These are phyloP conservation scores for Xiphorhynchus elegans DNA, from an alignment of 2,113 vertebrate genomes.

Conservation along the genomic window DNA sequence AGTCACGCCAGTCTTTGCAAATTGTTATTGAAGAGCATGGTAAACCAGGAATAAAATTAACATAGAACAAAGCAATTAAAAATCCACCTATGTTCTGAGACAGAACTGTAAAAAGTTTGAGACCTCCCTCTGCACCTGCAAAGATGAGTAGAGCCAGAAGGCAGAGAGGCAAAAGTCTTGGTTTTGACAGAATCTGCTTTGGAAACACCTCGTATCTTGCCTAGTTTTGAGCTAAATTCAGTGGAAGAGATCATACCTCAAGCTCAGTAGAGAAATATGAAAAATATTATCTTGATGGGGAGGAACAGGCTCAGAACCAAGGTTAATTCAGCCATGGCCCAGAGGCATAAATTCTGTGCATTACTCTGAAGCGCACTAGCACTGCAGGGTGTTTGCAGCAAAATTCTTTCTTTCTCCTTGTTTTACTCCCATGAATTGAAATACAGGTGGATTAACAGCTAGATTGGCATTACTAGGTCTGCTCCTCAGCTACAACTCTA, in stretches of 20 bases:
- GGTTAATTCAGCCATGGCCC: not conserved
- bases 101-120: not conserved
- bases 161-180: not conserved
- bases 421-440: not conserved
- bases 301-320: not conserved
- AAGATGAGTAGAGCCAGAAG: not conserved
- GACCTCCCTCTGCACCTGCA: not conserved
- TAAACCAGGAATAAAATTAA: not conserved
- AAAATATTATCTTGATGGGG: not conserved
- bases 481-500: not conserved
- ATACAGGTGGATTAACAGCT: not conserved
- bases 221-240: not conserved
- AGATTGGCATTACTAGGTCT: not conserved
- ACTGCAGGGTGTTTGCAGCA: not conserved
- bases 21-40: not conserved
- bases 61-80: not conserved
- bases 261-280: not conserved
- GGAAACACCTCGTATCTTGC: not conserved
- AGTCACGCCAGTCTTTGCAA: not conserved
- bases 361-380: not conserved
- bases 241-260: not conserved
- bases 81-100: not conserved
- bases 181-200: not conserved
- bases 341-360: not conserved
- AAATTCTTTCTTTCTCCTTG: not conserved